Evolutionary conservation across 2,888 invertebrate genomes (phyloP).

Genomic region (Andrena praecox): DNA sequence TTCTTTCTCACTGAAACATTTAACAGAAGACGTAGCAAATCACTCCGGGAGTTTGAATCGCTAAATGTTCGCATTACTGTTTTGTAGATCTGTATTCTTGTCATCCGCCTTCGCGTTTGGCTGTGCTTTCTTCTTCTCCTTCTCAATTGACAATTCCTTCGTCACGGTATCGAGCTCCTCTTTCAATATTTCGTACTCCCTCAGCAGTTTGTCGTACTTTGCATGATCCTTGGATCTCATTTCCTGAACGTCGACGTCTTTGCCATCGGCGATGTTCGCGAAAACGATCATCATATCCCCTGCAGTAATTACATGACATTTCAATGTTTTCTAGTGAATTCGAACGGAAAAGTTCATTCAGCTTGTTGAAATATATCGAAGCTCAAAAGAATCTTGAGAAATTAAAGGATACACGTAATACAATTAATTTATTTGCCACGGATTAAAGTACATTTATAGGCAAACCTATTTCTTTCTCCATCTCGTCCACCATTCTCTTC

Average conservation of each 20-base stretch:
- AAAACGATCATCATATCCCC: slow-evolving; percentile 79
- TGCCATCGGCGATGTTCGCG: slow-evolving; percentile 76
- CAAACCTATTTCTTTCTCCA: slow-evolving; percentile 93
- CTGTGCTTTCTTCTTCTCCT: slow-evolving; percentile 59
- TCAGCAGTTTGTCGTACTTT: slow-evolving; percentile 79
- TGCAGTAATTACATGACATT: slow-evolving; percentile 49
- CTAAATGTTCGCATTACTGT: slow-evolving; percentile 78
- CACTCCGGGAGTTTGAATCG: not conserved
- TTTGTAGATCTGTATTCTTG: slow-evolving; percentile 83
- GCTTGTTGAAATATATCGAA: not conserved
- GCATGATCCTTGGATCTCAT: slow-evolving; percentile 72
- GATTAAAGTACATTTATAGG: not conserved
- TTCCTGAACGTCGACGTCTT: slow-evolving; percentile 73
- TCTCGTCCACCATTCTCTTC: slow-evolving; percentile 93
- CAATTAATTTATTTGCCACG: not conserved
- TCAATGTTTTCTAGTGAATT: not conserved
- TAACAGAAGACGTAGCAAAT: not conserved
- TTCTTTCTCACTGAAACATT: slow-evolving; percentile 85
- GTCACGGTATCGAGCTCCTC: slow-evolving; percentile 78
- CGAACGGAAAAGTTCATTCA: slow-evolving; percentile 81
- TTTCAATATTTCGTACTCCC: slow-evolving; percentile 80
- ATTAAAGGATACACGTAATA: no score
- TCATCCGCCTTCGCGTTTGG: slow-evolving; percentile 50
- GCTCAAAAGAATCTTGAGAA: not conserved
- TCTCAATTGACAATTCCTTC: slow-evolving; percentile 77